Conservation (phyloP, 2,797 vertebrate genomes). For the Phrynocephalus vlangalii region DNA sequence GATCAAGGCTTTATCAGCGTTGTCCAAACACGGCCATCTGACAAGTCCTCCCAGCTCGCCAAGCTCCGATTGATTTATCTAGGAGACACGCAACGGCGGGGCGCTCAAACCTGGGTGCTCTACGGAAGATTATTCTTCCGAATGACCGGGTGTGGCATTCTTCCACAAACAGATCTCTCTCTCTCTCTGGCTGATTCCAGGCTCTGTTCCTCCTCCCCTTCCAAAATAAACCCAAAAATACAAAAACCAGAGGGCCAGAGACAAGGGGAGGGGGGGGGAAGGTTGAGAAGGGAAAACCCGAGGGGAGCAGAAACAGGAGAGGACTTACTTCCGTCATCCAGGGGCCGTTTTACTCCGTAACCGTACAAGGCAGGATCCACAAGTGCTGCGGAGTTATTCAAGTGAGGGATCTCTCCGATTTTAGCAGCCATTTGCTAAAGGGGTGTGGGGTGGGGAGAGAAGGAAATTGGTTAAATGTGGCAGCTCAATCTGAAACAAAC, state of each 20-base stretch:
- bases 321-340: slow-evolving; percentile 94
- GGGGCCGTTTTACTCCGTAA: slow-evolving; percentile 91
- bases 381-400: slow-evolving; percentile 93
- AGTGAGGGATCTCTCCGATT: slow-evolving; percentile 95
- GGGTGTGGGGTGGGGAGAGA: slow-evolving; percentile 17
- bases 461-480: slow-evolving; percentile 29
- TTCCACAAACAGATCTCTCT: not conserved
- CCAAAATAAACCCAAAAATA: too few species aligned
- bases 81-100: too few species aligned
- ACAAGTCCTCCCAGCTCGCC: not conserved
- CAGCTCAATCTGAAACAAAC: too few species aligned
- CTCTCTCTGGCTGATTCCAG: not conserved
- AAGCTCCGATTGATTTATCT: not conserved
- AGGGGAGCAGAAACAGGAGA: accelerated
- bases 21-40: not conserved
- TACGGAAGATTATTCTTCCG: not conserved
- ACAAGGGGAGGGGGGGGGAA: too few species aligned
- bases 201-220: too few species aligned
- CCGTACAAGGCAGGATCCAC: slow-evolving; percentile 92
- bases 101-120: not conserved
- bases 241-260: too few species aligned
- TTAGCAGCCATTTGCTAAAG: slow-evolving; percentile 93
- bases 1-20: not conserved
- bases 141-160: too few species aligned
- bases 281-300: not conserved